Evolutionary conservation across 2,797 vertebrate genomes (phyloP), one percentile per base, ranked within the genome.

Genomic region (Neosilurus mollespiculum): DNA sequence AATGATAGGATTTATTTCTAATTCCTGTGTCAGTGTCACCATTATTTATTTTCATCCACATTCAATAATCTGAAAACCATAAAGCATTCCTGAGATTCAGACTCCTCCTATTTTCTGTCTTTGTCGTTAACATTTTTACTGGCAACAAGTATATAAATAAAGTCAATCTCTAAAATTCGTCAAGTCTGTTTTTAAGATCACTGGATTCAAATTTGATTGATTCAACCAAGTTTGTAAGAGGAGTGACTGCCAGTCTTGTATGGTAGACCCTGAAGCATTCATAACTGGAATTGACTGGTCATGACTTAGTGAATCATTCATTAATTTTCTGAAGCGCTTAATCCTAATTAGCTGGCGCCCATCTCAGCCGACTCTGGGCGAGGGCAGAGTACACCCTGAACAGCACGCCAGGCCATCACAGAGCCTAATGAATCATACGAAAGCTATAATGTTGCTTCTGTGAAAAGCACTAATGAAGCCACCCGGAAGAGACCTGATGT

Each of bases 191-290:
- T 43, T 53, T 22, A 54, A 54, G 22, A 72, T 72, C 12, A 2
- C 15, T 18, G 53, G n/a, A 51, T 53, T 72, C 8, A 53, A 73
- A 30, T 22, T 53, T 56, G n/a, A 18, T 53, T 73, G 49, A 72
- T 3, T 2, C 1, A 2, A 14, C 11, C 43, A 71, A 14, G 49
- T 71, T 51, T 71, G 37, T 70, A 51, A 24, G 43, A 53, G 4
- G 16, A 54, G 62, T 78, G 30, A 62, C 58, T 24, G 2, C 11
- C 14, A 24, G n/a, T 24, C 20, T 62, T 62, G 49, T 78, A 62
- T 78, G 12, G 30, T 12, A 62, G 75, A 78, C 34, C 58, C 14
- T n/a, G 11, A 62, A 78, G 14, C 59, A 78, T 16, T 62, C 76
- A n/a, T 43, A 49, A 51, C 4, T 0, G 43, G 43, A 24, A 8